phyloP scores from a whole-genome alignment of 2,113 vertebrate species.

The Pelecanus crispus region DNA sequence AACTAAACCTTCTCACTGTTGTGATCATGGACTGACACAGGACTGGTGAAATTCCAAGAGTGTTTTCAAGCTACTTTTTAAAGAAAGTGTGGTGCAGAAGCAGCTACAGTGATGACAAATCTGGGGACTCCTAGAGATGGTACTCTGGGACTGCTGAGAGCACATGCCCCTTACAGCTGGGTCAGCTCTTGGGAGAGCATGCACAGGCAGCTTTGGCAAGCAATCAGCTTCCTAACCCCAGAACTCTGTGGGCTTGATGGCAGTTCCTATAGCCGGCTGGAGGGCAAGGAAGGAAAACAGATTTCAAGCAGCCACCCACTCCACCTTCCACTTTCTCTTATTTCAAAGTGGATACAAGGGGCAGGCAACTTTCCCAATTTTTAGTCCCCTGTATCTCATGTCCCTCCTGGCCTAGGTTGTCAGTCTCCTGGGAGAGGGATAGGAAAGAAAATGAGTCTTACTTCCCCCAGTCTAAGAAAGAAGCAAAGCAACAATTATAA shows the following conservation, averaged over 20 bases:
- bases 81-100: not conserved
- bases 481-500: not conserved
- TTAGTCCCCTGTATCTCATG: not conserved
- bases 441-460: not conserved
- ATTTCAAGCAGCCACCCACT: not conserved
- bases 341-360: not conserved
- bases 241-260: not conserved
- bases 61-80: not conserved
- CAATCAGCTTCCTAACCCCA: not conserved
- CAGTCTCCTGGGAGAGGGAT: not conserved
- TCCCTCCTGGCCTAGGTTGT: not conserved
- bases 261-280: not conserved
- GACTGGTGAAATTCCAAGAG: not conserved
- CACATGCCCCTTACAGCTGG: not conserved
- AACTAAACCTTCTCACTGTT: not conserved
- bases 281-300: not conserved
- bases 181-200: not conserved
- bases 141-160: not conserved
- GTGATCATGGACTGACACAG: not conserved
- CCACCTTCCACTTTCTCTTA: not conserved
- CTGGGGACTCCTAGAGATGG: not conserved
- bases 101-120: not conserved
- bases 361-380: not conserved
- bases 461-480: not conserved
- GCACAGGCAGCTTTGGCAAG: not conserved